Base-by-base conservation (phyloP, 53 echinoderm and acorn worm species). In the Zoroaster sp. region DNA sequence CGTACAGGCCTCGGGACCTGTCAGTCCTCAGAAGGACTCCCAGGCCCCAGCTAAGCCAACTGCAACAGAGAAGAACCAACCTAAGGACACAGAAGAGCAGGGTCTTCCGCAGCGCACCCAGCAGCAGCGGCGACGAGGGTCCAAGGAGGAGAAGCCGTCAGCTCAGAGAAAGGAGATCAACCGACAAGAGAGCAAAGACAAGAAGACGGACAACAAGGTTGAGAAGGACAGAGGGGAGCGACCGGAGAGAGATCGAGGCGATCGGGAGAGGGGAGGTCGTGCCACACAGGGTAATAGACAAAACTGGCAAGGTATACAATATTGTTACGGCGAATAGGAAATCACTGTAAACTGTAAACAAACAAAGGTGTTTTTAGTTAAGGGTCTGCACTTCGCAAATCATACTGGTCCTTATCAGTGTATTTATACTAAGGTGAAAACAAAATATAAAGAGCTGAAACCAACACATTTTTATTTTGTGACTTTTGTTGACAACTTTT, bases 1-100 rank as follows among this genome's bases (percentile, higher is more conserved):
- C 1, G 95, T 97, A 4, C 97, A 97, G 78, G 97, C 97, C 53
- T 95, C 97, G 11, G 97, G 93, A 18, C 92, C 95, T 3, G 70
- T 86, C 69, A 93, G 90, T 9, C 93, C 95, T 38, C 47, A 88
- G 76, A 92, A 92, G 53, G 75, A 82, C 9, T 18, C 66, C 73
- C 17, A 49, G 75, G 15, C 45, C 43, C 6, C 66, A 33, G 51
- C 67, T 36, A 88, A 69, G 69, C 46, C 67, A 35, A 20, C 39
- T 9, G 15, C 79, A 23, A 13, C 69, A 17, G 69, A 89, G 4
- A 76, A 88, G 40, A 66, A 75, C 20, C 87, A 77, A 44, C 10
- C 69, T 32, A 15, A 44, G 21, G 41, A 82, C 36, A 87, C 35
- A 55, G 91, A 92, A 40, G 85, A 89, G 18, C 69, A 90, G 54